Evolutionary conservation across 1,140 invertebrate genomes (phyloP), one percentile per base, ranked within the genome.

Genomic region (Coboldia fuscipes): DNA sequence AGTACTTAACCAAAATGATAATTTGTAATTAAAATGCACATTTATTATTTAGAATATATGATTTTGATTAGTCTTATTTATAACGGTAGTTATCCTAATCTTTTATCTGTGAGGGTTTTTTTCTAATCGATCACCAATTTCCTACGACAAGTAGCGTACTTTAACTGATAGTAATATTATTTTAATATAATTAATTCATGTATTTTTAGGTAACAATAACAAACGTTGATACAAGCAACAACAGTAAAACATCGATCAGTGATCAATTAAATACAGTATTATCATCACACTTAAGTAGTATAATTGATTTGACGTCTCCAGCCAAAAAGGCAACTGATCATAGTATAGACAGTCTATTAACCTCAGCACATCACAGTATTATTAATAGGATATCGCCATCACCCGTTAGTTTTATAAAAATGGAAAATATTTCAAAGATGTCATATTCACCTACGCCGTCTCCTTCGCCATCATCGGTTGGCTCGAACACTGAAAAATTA

Each of bases 271-370:
- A 4, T 5, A 16, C 19, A 23, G 7, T 8, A 7, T 16, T 13
- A 13, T 8, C 28, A 30, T 7, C 12, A 13, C 6, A 5, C 28
- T 8, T 5, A 7, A 30, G 17, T 16, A 28, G 26, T 23, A 28
- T 46, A 17, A 20, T 48, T 9, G 44, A 46, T 26, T 27, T 48
- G 32, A 38, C 39, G 0, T 44, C 49, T 8, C 39, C 48, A n/a
- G 41, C 21, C 12, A 47, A 46, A 18, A 44, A 42, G 35, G 13
- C 36, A 5, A 36, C 41, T 8, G 45, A 51, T 37, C 42, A 45
- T 21, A 46, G 42, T 27, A 43, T 48, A 10, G 41, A 46, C 29
- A 53, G 37, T 20, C 40, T 51, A 31, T 39, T 36, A 14, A 37
- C 40, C 36, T 36, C 35, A 18, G 15, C 33, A n/a, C n/a, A n/a